Percentiles rank a stretch among this genome's conserved stretches.
Evolutionary conservation across 2,888 invertebrate species (phyloP).

Genomic region (Drosophila prolongata): DNA sequence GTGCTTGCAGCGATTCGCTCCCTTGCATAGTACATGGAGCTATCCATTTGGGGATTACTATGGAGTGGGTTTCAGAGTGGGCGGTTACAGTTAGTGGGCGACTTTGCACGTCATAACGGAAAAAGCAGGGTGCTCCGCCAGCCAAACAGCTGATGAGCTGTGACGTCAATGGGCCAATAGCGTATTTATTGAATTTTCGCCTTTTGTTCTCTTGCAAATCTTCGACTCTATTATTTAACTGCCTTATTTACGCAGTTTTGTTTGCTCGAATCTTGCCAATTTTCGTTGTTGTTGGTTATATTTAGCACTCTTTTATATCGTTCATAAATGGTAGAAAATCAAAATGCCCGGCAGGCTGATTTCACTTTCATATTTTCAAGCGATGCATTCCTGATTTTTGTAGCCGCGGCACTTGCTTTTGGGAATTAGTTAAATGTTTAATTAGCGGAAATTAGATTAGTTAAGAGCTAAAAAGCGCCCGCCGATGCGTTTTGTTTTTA

Average conservation of each 20-base stretch:
- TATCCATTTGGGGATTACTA: constrained; percentile 64
- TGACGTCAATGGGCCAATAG: constrained; percentile 63
- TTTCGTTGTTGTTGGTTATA: constrained; percentile 43
- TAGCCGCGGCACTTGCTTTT: background rate
- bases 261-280: constrained; percentile 23
- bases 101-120: constrained; percentile 34
- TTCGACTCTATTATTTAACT: constrained; percentile 14
- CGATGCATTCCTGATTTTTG: background rate
- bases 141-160: constrained; percentile 53
- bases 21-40: constrained; percentile 75
- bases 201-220: background rate
- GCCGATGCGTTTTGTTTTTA: constrained; percentile 23
- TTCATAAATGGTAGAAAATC: constrained; percentile 24
- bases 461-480: constrained; percentile 18
- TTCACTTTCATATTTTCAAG: constrained; percentile 21
- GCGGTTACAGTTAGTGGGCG: constrained; percentile 3
- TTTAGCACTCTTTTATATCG: constrained; percentile 51
- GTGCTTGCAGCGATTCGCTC: constrained; percentile 27
- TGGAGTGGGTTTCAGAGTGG: background rate
- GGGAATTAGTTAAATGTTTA: constrained; percentile 8
- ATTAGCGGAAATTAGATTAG: constrained; percentile 1
- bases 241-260: constrained; percentile 41
- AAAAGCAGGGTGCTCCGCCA: constrained; percentile 14
- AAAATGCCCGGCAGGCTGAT: constrained; percentile 11
- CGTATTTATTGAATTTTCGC: constrained; percentile 66